Evolutionary conservation across 1,140 invertebrate genomes (phyloP), one percentile per base, ranked within the genome.

Genomic region (Anadara kagoshimensis): DNA sequence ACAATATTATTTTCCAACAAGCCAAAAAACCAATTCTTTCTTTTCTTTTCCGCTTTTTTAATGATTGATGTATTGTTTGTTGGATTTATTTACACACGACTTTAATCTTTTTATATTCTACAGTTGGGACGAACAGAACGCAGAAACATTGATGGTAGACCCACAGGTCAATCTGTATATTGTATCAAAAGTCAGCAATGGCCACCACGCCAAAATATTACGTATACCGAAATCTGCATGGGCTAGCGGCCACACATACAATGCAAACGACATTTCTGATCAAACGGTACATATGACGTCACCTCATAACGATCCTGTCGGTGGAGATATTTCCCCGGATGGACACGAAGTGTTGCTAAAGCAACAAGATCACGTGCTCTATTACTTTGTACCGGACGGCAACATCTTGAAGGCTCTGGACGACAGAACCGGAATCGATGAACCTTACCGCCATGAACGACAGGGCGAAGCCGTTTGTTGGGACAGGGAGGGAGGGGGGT

Each of bases 61-160:
- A n/a, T n/a, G n/a, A n/a, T n/a, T n/a, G n/a, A n/a, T n/a, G n/a
- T n/a, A n/a, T n/a, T n/a, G n/a, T n/a, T n/a, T n/a, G n/a, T n/a
- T n/a, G n/a, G n/a, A n/a, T n/a, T n/a, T n/a, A n/a, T n/a, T n/a
- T n/a, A n/a, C n/a, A n/a, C n/a, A n/a, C n/a, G n/a, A n/a, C n/a
- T n/a, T n/a, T n/a, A n/a, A n/a, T 16, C 26, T 11, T 49, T 8
- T 8, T 36, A 54, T 26, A 16, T 29, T 41, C 43, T 67, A 10
- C 75, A 83, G 75, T 5, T 79, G 75, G 78, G 43, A 44, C 18
- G 71, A 75, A 54, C 5, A 43, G 18, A 78, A 83, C 22, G 53
- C 54, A n/a, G 79, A 82, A 67, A 76, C 79, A 0, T 49, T 81
- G 44, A 72, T 83, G 75, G 73, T 81, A 18, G 76, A 75, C 45